These are phyloP conservation scores for Zosterops pallidus DNA, from an alignment of 2,113 vertebrate genomes.

Conservation along the genomic window DNA sequence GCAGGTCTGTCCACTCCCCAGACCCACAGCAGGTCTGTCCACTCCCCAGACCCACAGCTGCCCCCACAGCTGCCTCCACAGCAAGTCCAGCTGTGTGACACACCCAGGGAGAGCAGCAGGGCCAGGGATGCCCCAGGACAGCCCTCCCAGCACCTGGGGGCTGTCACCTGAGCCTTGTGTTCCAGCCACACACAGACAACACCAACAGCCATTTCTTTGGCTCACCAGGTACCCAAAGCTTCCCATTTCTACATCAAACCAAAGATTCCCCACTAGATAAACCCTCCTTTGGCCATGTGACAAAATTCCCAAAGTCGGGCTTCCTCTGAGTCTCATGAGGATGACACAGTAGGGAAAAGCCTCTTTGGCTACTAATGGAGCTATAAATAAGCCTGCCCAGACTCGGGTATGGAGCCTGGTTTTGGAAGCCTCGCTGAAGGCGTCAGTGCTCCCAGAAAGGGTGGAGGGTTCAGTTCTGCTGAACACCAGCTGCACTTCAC, in stretches of 20 bases:
- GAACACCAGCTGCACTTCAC: neutral
- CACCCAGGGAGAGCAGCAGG: neutral
- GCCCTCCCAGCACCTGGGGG: neutral
- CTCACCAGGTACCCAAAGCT: neutral
- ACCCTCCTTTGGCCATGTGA: neutral
- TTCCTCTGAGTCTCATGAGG: neutral
- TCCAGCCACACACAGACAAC: neutral
- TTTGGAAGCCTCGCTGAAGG: neutral
- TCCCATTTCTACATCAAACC: neutral
- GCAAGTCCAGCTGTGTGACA: neutral
- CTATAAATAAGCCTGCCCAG: neutral
- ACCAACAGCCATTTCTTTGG: rapidly evolving
- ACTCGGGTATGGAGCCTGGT: neutral
- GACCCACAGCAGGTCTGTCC: neutral
- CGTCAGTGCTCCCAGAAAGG: neutral
- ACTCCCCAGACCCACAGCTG: too few species aligned
- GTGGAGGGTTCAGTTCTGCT: neutral
- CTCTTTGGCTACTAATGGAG: neutral
- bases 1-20: neutral
- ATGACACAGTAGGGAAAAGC: neutral
- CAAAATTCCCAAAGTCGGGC: neutral
- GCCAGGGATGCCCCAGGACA: rapidly evolving
- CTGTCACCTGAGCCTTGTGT: rapidly evolving
- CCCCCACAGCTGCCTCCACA: neutral
- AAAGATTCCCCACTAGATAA: neutral